Evolutionary conservation across 2,113 vertebrate species (phyloP).

Genomic region (Pterocles burchelli): DNA sequence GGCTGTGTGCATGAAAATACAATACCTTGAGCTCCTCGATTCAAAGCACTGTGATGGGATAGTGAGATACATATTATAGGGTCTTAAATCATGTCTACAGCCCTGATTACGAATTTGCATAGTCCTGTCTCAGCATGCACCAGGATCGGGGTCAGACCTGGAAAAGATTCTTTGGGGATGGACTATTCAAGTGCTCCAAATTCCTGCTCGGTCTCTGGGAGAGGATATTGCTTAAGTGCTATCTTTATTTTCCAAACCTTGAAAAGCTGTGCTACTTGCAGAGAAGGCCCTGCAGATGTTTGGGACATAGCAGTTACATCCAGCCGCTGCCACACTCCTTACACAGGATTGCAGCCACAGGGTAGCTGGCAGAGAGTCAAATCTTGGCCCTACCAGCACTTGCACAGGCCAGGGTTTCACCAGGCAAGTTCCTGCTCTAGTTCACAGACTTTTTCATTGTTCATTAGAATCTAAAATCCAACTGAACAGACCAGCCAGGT

Average conservation of each 20-base stretch:
- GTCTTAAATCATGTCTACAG: slow-evolving; percentile 48
- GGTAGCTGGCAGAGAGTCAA: neutral
- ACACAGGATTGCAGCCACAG: neutral
- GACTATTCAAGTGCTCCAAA: slow-evolving; percentile 23
- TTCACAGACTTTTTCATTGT: neutral
- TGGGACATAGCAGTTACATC: neutral
- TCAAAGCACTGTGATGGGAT: slow-evolving; percentile 41
- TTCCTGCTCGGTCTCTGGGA: neutral
- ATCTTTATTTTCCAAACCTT: neutral
- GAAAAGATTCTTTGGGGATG: slow-evolving; percentile 4
- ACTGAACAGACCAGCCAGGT: neutral
- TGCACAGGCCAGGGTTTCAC: neutral
- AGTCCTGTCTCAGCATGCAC: slow-evolving; percentile 43
- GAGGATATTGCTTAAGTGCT: neutral
- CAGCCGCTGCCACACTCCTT: neutral
- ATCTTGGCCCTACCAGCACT: neutral
- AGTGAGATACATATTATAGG: slow-evolving; percentile 53
- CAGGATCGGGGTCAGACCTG: neutral
- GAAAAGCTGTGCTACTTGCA: neutral
- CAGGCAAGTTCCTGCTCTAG: neutral
- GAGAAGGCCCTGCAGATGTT: neutral
- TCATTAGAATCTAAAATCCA: neutral
- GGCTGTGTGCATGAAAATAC: slow-evolving; percentile 35
- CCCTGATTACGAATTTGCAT: neutral
- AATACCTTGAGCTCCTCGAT: neutral